phyloP scores from a whole-genome alignment of 2,113 vertebrate species.

The Pituophis catenifer region DNA sequence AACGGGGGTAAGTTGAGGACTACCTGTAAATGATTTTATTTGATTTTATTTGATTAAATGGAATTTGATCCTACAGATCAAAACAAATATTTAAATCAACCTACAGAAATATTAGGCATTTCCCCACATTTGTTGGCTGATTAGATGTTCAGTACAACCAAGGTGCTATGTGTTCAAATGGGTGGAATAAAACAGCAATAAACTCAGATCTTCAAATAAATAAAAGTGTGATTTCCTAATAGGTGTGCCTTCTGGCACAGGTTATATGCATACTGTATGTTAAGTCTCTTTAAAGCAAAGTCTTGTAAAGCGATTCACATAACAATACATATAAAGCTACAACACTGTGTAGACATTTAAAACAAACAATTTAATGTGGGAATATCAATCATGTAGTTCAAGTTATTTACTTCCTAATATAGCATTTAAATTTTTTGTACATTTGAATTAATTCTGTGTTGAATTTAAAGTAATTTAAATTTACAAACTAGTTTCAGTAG shows the following conservation, averaged over 20 bases:
- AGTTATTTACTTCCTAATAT: background rate
- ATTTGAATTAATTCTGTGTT: background rate
- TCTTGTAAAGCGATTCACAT: background rate
- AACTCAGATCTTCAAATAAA: background rate
- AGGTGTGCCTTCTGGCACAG: background rate
- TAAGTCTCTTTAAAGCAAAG: background rate
- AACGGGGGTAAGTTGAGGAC: background rate
- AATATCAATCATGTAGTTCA: background rate
- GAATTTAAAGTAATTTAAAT: background rate
- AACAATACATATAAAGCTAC: background rate
- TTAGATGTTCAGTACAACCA: background rate
- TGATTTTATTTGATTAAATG: background rate
- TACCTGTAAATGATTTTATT: background rate
- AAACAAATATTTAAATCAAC: no score
- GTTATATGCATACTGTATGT: background rate
- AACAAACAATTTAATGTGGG: background rate
- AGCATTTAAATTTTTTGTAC: background rate
- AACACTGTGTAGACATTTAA: background rate
- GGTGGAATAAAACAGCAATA: background rate
- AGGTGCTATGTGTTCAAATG: background rate
- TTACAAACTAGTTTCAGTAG: background rate
- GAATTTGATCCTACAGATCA: no score
- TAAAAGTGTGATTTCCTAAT: background rate
- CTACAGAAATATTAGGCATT: no score
- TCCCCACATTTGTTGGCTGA: background rate